phyloP scores from a whole-genome alignment of 2,797 vertebrate species.

The Fringilla coelebs region DNA sequence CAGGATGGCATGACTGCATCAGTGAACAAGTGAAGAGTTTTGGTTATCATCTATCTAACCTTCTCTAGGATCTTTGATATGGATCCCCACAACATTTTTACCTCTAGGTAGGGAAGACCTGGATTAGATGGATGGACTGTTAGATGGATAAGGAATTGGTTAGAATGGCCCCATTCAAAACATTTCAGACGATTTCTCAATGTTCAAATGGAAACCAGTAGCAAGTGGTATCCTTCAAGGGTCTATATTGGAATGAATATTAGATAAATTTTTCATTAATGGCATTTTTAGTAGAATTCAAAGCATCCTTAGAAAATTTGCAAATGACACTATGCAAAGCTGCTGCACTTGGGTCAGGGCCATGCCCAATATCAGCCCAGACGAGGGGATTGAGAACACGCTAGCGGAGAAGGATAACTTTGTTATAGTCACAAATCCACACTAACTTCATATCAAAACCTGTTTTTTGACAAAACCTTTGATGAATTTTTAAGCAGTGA shows the following conservation, averaged over 20 bases:
- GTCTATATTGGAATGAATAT: background rate
- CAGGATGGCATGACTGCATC: background rate
- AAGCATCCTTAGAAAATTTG: background rate
- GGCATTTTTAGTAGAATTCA: background rate
- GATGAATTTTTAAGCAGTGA: background rate
- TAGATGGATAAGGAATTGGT: background rate
- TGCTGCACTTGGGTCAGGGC: background rate
- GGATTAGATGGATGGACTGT: background rate
- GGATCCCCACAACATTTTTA: background rate
- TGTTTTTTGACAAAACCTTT: background rate
- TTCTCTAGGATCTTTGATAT: background rate
- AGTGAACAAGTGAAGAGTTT: background rate
- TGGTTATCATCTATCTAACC: background rate
- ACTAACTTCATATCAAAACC: background rate
- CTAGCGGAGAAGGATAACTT: background rate
- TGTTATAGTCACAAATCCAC: background rate
- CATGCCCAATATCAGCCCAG: background rate
- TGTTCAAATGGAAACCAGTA: background rate
- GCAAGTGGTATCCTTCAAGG: background rate
- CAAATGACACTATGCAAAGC: background rate
- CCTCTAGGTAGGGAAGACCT: background rate
- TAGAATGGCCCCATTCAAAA: background rate
- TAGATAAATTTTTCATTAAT: background rate
- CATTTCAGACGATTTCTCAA: background rate
- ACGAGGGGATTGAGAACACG: accelerated